phyloP scores from a whole-genome alignment of 2,888 invertebrate species.

The Orchesella flavescens region DNA sequence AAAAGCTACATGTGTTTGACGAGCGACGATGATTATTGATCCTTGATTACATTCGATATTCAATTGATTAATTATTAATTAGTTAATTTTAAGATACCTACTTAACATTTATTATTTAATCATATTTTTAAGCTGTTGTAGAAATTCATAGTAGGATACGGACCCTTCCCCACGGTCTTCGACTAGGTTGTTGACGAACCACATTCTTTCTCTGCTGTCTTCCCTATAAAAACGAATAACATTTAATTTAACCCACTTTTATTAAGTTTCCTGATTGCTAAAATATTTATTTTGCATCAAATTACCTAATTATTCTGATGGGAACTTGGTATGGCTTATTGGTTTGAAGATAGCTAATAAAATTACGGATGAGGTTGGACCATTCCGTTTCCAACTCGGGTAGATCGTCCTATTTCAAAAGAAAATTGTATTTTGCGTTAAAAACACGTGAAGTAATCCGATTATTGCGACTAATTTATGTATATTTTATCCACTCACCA shows the following conservation, averaged over 20 bases:
- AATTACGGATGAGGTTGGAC: constrained; percentile 84
- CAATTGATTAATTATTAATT: no score
- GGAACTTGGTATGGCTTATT: constrained; percentile 87
- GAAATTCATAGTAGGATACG: constrained; percentile 97
- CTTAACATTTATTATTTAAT: constrained; percentile 82
- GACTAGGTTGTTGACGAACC: constrained; percentile 90
- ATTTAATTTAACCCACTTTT: background rate
- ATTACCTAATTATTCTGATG: constrained; percentile 86
- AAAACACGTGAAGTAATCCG: background rate
- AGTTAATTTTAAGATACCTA: background rate
- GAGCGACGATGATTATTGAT: no score
- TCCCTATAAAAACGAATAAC: constrained; percentile 81
- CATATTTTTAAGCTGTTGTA: constrained; percentile 93
- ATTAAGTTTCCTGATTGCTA: background rate
- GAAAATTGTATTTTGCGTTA: constrained; percentile 8
- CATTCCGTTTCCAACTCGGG: constrained; percentile 85
- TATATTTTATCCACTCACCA: constrained; percentile 73
- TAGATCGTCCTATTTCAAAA: constrained; percentile 78
- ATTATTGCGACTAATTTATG: background rate
- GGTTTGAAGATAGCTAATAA: constrained; percentile 88
- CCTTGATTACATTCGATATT: no score
- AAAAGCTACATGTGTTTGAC: no score
- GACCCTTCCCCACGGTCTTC: constrained; percentile 96
- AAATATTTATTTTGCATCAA: background rate
- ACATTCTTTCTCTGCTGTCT: constrained; percentile 86